Evolutionary conservation across 1,140 invertebrate species (phyloP), one percentile per base, ranked within the genome.

Genomic region (Cryptotermes secundus): DNA sequence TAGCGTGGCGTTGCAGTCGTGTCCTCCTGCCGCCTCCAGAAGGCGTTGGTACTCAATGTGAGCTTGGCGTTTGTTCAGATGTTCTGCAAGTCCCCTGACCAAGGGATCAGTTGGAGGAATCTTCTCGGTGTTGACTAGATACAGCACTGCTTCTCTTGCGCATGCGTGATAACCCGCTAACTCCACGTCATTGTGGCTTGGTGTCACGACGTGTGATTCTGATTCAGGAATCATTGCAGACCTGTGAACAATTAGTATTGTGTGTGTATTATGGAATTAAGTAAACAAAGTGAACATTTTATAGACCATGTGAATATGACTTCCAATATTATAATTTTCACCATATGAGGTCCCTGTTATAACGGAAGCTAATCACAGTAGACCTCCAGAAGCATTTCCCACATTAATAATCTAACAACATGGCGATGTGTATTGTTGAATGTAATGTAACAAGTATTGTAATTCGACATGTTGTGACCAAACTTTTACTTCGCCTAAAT

Each of bases 91-190:
- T 26, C 22, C 80, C 10, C 0, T 26, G 35, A 38, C 35, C 22
- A 38, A 3, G 22, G 35, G 35, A 16, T 36, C 35, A 35, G 3
- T 38, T 16, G 35, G 80, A 38, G 80, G 7, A 7, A 38, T 7
- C 35, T 81, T 45, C 34, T 45, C 42, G 26, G n/a, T 81, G 59
- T 72, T 72, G n/a, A 72, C 59, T 16, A 81, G n/a, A 45, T 81
- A 26, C 26, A 36, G 34, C 22, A 81, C 34, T 38, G 80, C 80
- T 35, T 26, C 42, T 45, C 34, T 35, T 81, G 80, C 80, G 14
- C 80, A 81, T 45, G 80, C 80, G 34, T 34, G 80, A 19, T 81
- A 81, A 45, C 80, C 80, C 14, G 80, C 35, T 34, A 81, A 45
- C 80, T 36, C 80, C 42, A 81, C 80, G 34, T 81, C 80, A 14